Base-by-base conservation (phyloP, 2,113 vertebrate genomes). In the Boulengeromyrus knoepffleri region DNA sequence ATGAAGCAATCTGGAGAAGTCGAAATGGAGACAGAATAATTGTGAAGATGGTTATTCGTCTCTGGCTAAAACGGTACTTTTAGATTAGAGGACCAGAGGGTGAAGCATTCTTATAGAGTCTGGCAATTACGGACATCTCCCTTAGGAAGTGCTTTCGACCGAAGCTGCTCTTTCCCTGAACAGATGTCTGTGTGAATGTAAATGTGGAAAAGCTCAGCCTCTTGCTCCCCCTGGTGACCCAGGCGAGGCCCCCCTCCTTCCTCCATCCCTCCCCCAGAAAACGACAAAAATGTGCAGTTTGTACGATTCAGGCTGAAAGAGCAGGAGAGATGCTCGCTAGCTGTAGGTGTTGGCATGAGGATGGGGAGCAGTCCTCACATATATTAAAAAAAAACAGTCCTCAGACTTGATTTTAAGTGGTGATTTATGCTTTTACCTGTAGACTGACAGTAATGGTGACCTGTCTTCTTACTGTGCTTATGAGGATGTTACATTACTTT, bases 401-500 rank as follows among this genome's bases (percentile, higher is more conserved):
- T 80, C 36, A 80, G 36, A 80, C 74, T 80, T 80, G 74, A 80
- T 39, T 80, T 31, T 42, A 80, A 15, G 36, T 80, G 36, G 74
- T 80, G 74, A 42, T 80, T 70, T 80, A 80, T 80, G 36, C 74
- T 80, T 80, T 36, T 80, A 80, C 36, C 74, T 80, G 70, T 77
- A 36, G 70, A 70, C 74, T 80, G 31, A 80, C 74, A 42, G 74
- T 42, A 80, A 80, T 80, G 31, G 74, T 42, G 47, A 52, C 13
- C 85, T 36, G 88, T 89, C 46, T 89, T 80, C 45, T 80, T 13
- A 80, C 66, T 31, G 88, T 89, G 50, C 17, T 50, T 15, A 15
- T 31, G 77, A 84, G 36, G 21, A 58, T 85, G 49, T 84, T 45
- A 77, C 31, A 42, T 58, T 58, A 56, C 36, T 88, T 58, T 42